Conservation (phyloP, 2,797 vertebrate genomes). For the Lithobates sylvaticus region DNA sequence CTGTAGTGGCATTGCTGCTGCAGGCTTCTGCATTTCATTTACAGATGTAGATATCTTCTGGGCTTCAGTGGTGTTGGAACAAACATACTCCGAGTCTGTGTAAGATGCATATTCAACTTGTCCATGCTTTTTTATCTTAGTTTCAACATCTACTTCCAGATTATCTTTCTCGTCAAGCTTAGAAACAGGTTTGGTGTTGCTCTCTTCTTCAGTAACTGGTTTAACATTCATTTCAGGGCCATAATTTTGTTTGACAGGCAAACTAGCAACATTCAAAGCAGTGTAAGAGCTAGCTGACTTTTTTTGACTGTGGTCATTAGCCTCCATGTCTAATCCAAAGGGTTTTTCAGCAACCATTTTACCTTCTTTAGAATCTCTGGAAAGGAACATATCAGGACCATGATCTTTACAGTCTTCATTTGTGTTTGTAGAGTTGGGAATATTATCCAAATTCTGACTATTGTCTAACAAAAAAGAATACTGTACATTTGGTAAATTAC, state of each 20-base stretch:
- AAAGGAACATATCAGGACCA: background rate
- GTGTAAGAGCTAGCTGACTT: background rate
- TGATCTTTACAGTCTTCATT: background rate
- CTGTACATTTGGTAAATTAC: background rate
- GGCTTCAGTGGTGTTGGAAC: background rate
- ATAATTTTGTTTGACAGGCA: background rate
- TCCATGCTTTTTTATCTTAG: background rate
- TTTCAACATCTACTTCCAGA: background rate
- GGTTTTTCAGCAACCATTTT: background rate
- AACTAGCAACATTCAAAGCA: background rate
- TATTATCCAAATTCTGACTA: background rate
- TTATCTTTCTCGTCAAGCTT: background rate
- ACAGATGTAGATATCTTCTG: background rate
- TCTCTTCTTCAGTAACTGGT: background rate
- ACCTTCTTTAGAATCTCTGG: background rate
- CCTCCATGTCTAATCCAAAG: background rate
- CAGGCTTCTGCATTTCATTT: background rate
- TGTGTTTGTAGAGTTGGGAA: background rate
- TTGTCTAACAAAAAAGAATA: background rate
- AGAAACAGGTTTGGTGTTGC: background rate
- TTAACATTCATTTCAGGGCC: background rate
- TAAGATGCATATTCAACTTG: too few species aligned
- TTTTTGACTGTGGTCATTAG: background rate
- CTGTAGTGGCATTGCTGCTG: constrained; percentile 11
- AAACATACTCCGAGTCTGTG: background rate